Evolutionary conservation across 2,113 vertebrate species (phyloP), one percentile per base, ranked within the genome.

Genomic region (Oncorhynchus mykiss): DNA sequence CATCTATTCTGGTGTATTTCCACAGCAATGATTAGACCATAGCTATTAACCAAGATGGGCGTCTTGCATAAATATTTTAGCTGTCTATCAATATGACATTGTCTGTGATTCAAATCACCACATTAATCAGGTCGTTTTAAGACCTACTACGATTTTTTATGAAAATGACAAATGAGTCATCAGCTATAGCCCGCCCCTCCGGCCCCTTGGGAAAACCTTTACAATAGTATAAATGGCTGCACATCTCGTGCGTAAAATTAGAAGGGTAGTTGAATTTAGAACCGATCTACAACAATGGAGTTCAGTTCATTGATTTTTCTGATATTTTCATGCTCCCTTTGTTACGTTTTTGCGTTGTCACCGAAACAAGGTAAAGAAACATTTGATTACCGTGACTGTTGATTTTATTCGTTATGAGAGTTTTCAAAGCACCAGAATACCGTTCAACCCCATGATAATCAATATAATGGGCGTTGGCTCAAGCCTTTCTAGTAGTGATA

Each of bases 231-330:
- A 93, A 88, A 91, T 24, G 1, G 11, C 24, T 11, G 65, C 24
- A 31, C 12, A 14, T 29, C 4, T 25, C 4, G 25, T 13, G 59
- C 69, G 75, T 27, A 49, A 73, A 71, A 48, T 84, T 71, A 1
- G 6, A 70, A 73, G 68, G 79, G 71, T 64, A 79, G 13, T 29
- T 25, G 22, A 18, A 22, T 22, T 48, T 59, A 1, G n/a, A 76
- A 14, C 49, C 12, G 13, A 22, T 22, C 22, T n/a, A 11, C 7
- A 49, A 83, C n/a, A 25, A 94, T 94, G 93, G 85, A 84, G 73
- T 77, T 78, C 20, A 75, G 5, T 29, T 60, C 65, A 1, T n/a
- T 90, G 2, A 31, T 81, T 16, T 66, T 85, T 0, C 22, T 90
- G 22, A 31, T 90, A 2, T 48, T 91, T 2, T 6, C 85, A 2